Conservation (phyloP, 2,888 invertebrate species). For the Formica aserva region DNA sequence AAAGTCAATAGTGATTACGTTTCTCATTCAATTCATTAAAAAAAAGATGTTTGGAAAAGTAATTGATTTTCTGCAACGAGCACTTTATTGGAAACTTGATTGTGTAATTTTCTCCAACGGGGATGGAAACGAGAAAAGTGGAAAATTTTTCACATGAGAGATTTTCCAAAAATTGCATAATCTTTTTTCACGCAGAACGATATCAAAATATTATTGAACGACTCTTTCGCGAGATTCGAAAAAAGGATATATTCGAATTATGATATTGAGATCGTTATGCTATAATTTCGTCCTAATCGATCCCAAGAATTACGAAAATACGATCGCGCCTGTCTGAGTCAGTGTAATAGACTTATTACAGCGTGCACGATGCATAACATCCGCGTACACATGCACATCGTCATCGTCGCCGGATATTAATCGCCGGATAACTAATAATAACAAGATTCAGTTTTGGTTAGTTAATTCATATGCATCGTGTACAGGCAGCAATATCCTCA, state of each 20-base stretch:
- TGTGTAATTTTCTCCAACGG: background rate
- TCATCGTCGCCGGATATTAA: slow-evolving; percentile 68
- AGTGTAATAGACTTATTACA: background rate
- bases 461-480: slow-evolving; percentile 20
- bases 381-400: slow-evolving; percentile 29
- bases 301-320: slow-evolving; percentile 18
- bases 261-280: background rate
- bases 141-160: background rate
- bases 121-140: slow-evolving; percentile 18
- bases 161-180: slow-evolving; percentile 1
- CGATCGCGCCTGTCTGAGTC: background rate
- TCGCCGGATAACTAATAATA: slow-evolving; percentile 74
- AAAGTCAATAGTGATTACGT: background rate
- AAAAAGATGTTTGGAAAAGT: slow-evolving; percentile 1
- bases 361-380: slow-evolving; percentile 17
- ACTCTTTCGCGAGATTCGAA: background rate
- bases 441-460: slow-evolving; percentile 68
- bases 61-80: slow-evolving; percentile 22
- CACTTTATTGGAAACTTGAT: slow-evolving; percentile 12
- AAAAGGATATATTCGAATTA: slow-evolving; percentile 8
- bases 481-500: slow-evolving; percentile 36
- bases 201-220: background rate
- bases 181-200: background rate
- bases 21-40: slow-evolving; percentile 9
- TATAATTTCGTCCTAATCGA: slow-evolving; percentile 7